phyloP scores from a whole-genome alignment of 2,888 invertebrate genomes.

The Hipparchia sbordonii region DNA sequence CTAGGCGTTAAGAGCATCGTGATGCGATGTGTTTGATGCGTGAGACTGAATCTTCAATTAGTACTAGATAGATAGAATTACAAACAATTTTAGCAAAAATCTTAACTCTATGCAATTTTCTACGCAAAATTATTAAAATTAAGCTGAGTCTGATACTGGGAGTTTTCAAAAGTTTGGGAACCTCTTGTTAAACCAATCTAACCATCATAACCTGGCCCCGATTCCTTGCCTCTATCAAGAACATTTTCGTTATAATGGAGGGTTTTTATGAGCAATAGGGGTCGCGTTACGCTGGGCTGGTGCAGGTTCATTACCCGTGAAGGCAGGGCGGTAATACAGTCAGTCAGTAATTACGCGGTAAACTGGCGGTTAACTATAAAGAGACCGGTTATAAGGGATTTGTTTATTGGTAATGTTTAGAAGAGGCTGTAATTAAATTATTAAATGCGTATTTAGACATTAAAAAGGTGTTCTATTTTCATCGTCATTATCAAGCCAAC shows the following conservation, averaged over 20 bases:
- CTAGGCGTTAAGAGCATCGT: no score
- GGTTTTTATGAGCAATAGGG: constrained; percentile 25
- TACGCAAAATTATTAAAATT: no score
- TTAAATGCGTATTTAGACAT: background rate
- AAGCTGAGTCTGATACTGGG: background rate
- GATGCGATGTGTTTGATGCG: no score
- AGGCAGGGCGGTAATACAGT: constrained; percentile 33
- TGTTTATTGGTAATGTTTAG: constrained; percentile 22
- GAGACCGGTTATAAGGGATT: constrained; percentile 16
- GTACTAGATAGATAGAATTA: no score
- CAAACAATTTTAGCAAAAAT: no score
- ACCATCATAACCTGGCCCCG: constrained; percentile 28
- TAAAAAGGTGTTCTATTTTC: background rate
- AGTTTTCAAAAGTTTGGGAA: constrained; percentile 12
- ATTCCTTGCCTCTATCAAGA: constrained; percentile 12
- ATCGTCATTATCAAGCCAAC: no score
- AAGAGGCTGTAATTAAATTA: background rate
- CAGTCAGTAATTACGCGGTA: constrained; percentile 27
- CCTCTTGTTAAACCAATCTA: constrained; percentile 24
- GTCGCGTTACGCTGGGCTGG: constrained; percentile 27
- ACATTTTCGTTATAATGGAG: constrained; percentile 8
- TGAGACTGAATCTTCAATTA: no score
- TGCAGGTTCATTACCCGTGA: constrained; percentile 26
- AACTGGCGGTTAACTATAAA: constrained; percentile 16
- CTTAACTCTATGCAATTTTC: no score